Percentiles rank a stretch among this genome's conserved stretches.
These are phyloP conservation scores for Hirtodrosophila trivittata DNA, from an alignment of 2,888 invertebrate genomes.

Conservation along the genomic window DNA sequence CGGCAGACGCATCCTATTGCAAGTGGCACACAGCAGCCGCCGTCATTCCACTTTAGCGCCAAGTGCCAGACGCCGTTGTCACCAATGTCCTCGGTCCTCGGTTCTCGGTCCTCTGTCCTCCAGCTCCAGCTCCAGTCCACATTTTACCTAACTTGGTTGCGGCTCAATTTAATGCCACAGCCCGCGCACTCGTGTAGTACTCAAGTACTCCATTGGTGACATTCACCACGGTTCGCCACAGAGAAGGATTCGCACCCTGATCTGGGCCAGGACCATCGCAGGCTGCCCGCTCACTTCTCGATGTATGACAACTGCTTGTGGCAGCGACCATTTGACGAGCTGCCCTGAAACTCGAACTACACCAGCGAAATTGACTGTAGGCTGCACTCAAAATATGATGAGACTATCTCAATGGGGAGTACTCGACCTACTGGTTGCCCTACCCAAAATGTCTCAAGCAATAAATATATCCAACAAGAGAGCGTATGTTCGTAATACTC, in stretches of 20 bases:
- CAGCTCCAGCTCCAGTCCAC: slow-evolving; percentile 1
- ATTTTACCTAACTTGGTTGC: slow-evolving; percentile 26
- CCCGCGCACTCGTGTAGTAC: slow-evolving; percentile 10
- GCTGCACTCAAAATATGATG: too few species aligned
- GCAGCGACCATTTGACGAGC: too few species aligned
- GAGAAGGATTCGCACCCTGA: not conserved
- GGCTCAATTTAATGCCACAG: slow-evolving; percentile 55
- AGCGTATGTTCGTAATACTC: too few species aligned
- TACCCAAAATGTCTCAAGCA: too few species aligned
- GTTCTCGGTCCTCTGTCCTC: too few species aligned
- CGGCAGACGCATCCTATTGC: slow-evolving; percentile 38
- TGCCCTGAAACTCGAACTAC: too few species aligned
- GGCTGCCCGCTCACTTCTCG: not conserved
- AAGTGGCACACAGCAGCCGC: slow-evolving; percentile 30
- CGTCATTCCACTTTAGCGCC: slow-evolving; percentile 37
- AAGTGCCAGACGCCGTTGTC: slow-evolving; percentile 30
- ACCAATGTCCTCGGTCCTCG: slow-evolving; percentile 1
- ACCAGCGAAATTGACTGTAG: too few species aligned
- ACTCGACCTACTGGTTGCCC: too few species aligned
- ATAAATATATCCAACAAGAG: too few species aligned
- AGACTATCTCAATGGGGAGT: too few species aligned
- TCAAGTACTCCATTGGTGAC: slow-evolving; percentile 23
- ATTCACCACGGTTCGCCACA: slow-evolving; percentile 1
- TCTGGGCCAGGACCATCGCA: not conserved
- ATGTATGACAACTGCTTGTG: too few species aligned